Evolutionary conservation across 2,888 invertebrate genomes (phyloP).

Genomic region (Dexiosoma caninum): DNA sequence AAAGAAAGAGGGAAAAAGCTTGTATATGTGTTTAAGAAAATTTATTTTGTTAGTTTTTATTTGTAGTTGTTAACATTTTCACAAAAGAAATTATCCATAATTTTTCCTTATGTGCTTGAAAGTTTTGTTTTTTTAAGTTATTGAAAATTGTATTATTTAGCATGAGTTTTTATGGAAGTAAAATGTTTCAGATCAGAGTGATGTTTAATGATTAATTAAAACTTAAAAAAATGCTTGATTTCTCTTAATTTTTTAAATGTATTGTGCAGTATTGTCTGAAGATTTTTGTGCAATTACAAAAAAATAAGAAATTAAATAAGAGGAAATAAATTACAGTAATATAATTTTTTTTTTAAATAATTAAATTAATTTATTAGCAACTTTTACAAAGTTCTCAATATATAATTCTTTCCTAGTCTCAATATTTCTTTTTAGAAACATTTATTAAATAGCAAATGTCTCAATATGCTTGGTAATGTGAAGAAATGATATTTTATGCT

Average conservation of each 20-base stretch:
- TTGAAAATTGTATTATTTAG: neutral
- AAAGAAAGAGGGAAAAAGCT: conserved; percentile 58
- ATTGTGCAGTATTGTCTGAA: neutral
- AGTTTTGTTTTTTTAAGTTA: conserved; percentile 19
- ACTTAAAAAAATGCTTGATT: neutral
- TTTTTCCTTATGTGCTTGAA: neutral
- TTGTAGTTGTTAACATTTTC: neutral
- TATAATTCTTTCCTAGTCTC: too few relatives aligned
- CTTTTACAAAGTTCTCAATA: too few relatives aligned
- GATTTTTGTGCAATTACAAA: neutral
- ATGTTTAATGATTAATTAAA: neutral
- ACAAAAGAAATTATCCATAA: neutral
- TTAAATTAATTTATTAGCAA: too few relatives aligned
- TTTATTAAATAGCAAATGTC: too few relatives aligned
- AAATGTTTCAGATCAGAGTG: neutral
- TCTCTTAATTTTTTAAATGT: neutral
- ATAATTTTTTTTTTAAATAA: too few relatives aligned
- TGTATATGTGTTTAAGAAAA: conserved; percentile 15
- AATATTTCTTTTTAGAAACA: too few relatives aligned
- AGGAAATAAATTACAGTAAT: neutral
- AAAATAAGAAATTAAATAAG: neutral
- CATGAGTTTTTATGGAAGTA: neutral
- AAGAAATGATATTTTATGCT: too few relatives aligned
- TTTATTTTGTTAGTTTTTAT: neutral
- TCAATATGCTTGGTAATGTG: too few relatives aligned